Conservation (phyloP, 1,140 invertebrate species). For the Watersipora subatra region DNA sequence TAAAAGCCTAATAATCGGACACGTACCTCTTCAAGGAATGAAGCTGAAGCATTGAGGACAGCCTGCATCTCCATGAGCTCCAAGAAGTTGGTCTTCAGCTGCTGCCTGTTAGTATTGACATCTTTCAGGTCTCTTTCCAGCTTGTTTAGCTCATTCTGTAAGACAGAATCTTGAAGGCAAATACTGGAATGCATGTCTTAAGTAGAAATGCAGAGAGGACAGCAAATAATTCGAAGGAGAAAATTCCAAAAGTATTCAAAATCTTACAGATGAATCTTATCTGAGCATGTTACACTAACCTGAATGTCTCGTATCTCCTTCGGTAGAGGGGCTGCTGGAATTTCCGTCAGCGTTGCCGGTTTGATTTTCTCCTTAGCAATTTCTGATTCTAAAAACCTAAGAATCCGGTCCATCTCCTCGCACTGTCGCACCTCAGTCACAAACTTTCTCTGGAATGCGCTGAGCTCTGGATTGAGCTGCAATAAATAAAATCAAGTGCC, state of each 20-base stretch:
- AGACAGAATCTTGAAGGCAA: no score
- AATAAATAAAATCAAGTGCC: constrained; percentile 16
- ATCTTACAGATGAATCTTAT: no score
- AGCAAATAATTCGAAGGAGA: no score
- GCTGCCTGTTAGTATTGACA: not conserved
- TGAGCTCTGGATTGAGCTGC: constrained; percentile 36
- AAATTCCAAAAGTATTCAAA: no score
- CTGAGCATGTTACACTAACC: no score
- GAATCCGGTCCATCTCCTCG: constrained; percentile 39
- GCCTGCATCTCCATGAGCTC: constrained; percentile 1
- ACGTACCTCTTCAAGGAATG: not conserved
- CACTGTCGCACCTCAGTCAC: constrained; percentile 43
- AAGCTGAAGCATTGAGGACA: not conserved
- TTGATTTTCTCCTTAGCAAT: not conserved
- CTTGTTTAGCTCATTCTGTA: not conserved
- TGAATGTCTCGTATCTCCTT: constrained; percentile 3
- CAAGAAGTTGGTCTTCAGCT: not conserved
- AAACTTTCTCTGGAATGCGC: constrained; percentile 46
- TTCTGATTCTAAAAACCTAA: constrained; percentile 14
- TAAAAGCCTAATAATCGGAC: no score
- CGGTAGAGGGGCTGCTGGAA: not conserved
- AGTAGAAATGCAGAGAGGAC: no score
- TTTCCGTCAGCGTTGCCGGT: not conserved
- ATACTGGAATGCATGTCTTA: no score
- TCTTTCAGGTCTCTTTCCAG: not conserved